These are phyloP conservation scores for Matsumyia berberina DNA, from an alignment of 2,888 invertebrate genomes.

Conservation along the genomic window DNA sequence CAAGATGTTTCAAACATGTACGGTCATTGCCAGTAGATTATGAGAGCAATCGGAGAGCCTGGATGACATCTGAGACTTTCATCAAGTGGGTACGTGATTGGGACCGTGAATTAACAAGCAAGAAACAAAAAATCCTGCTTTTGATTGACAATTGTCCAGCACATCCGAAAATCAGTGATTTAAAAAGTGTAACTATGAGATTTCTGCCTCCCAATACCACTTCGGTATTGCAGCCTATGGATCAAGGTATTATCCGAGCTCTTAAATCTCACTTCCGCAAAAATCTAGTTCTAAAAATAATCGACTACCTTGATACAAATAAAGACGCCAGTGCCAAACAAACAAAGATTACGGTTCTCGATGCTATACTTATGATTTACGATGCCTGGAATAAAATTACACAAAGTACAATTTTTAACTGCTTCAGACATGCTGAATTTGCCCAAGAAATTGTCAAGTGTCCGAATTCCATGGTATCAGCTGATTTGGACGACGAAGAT, in stretches of 20 bases:
- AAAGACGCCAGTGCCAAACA: constrained; percentile 18
- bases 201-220: constrained; percentile 23
- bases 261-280: constrained; percentile 31
- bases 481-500: constrained; percentile 10
- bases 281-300: constrained; percentile 15
- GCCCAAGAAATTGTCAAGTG: constrained; percentile 10
- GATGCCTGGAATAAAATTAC: constrained; percentile 16
- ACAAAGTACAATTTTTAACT: constrained; percentile 10
- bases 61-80: constrained; percentile 11
- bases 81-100: constrained; percentile 18
- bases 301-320: constrained; percentile 10
- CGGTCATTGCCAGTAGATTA: too few relatives aligned
- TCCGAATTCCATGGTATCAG: constrained; percentile 8
- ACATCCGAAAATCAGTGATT: background rate
- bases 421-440: constrained; percentile 17
- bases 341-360: constrained; percentile 27
- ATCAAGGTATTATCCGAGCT: constrained; percentile 16
- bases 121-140: constrained; percentile 8
- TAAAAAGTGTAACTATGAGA: constrained; percentile 9
- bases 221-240: constrained; percentile 18
- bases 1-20: too few relatives aligned
- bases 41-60: constrained; percentile 12
- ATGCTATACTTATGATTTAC: constrained; percentile 32
- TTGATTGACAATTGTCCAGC: too few relatives aligned
- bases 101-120: constrained; percentile 25